These are phyloP conservation scores for Allacma fusca DNA, from an alignment of 2,888 invertebrate species.

Conservation along the genomic window DNA sequence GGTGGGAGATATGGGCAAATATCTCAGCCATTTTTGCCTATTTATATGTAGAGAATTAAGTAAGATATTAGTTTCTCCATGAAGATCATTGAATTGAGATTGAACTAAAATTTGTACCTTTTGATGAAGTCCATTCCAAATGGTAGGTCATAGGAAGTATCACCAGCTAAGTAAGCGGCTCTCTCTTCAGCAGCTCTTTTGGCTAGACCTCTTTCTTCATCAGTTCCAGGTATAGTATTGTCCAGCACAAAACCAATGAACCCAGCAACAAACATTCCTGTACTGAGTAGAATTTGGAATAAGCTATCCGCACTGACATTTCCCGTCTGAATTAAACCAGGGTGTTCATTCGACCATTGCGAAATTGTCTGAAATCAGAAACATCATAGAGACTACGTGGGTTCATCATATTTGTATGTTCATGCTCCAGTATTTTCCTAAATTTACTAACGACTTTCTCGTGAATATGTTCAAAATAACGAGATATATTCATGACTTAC, in stretches of 20 bases:
- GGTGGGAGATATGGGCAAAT: slow-evolving; percentile 55
- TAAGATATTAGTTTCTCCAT: too few relatives aligned
- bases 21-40: slow-evolving; percentile 45
- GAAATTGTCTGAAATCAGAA: slow-evolving; percentile 66
- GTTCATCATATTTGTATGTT: too few relatives aligned
- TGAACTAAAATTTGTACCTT: slow-evolving; percentile 66
- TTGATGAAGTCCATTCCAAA: slow-evolving; percentile 72
- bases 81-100: too few relatives aligned
- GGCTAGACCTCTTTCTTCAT: slow-evolving; percentile 77
- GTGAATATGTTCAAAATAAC: too few relatives aligned
- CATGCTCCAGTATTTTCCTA: too few relatives aligned
- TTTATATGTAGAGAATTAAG: slow-evolving; percentile 6
- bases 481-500: slow-evolving; percentile 63
- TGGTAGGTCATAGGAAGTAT: slow-evolving; percentile 67
- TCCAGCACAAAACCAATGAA: slow-evolving; percentile 76
- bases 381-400: too few relatives aligned
- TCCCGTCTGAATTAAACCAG: slow-evolving; percentile 73
- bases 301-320: slow-evolving; percentile 73
- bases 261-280: slow-evolving; percentile 80
- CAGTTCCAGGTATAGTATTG: slow-evolving; percentile 79
- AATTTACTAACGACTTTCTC: too few relatives aligned
- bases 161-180: slow-evolving; percentile 43
- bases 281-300: slow-evolving; percentile 77
- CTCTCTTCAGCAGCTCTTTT: slow-evolving; percentile 64
- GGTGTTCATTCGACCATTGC: slow-evolving; percentile 75